phyloP scores from a whole-genome alignment of 2,113 vertebrate species.

The human region DNA sequence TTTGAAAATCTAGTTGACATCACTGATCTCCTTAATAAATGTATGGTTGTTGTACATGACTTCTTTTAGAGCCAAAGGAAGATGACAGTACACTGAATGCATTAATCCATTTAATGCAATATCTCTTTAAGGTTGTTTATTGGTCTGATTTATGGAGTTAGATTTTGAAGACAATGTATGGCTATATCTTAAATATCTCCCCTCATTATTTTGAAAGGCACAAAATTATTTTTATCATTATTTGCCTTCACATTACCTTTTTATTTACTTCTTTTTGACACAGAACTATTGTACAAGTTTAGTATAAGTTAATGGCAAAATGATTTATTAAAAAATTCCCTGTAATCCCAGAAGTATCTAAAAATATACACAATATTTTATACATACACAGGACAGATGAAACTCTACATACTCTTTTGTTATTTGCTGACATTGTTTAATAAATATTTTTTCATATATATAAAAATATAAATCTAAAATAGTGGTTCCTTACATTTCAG shows the following conservation, averaged over 20 bases:
- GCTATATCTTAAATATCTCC: not conserved
- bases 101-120: not conserved
- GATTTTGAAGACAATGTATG: not conserved
- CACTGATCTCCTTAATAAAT: conserved; percentile 25
- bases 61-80: conserved; percentile 1
- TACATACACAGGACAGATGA: not conserved
- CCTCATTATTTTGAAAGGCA: not conserved
- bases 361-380: not conserved
- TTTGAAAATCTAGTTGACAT: conserved; percentile 26
- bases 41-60: not conserved
- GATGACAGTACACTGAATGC: not conserved
- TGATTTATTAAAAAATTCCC: not conserved
- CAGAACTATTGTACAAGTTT: not conserved
- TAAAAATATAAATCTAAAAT: not conserved
- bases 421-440: not conserved
- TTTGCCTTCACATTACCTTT: not conserved
- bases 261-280: conserved; percentile 21
- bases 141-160: conserved; percentile 12
- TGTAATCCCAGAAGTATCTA: not conserved
- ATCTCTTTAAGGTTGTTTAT: conserved; percentile 2
- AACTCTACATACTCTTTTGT: not conserved
- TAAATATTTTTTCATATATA: not conserved
- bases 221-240: not conserved
- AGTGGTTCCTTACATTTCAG: not conserved
- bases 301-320: not conserved